Conservation (phyloP, 2,113 vertebrate genomes). For the Ardeotis arabs region DNA sequence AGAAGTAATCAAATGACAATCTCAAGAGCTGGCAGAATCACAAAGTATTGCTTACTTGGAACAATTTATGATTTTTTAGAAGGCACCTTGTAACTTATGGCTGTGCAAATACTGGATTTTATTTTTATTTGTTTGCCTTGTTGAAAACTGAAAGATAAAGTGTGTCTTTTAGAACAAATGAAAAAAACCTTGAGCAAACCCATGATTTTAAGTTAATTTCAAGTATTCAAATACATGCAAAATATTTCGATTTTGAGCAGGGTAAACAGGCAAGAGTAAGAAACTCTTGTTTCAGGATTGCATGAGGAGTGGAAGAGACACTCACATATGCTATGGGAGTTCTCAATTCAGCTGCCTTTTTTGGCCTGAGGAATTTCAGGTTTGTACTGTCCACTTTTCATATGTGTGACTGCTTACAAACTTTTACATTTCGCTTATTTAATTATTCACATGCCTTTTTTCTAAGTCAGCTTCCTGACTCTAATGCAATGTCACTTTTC, state of each 20-base stretch:
- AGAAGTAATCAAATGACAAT: neutral
- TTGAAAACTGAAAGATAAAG: neutral
- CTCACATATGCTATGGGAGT: neutral
- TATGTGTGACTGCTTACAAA: neutral
- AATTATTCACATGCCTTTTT: neutral
- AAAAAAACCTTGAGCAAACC: neutral
- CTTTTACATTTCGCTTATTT: neutral
- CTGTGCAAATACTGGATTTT: neutral
- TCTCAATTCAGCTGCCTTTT: neutral
- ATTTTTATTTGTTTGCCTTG: neutral
- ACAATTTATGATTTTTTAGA: neutral
- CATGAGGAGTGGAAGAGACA: neutral
- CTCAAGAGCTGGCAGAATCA: neutral
- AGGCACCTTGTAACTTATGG: neutral
- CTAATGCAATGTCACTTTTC: neutral
- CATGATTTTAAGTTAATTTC: neutral
- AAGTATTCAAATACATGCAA: neutral
- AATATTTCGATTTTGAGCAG: neutral
- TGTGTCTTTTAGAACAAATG: neutral
- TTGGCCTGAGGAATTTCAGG: neutral
- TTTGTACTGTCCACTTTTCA: neutral
- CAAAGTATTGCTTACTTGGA: neutral
- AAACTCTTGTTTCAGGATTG: neutral
- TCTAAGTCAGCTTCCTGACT: neutral
- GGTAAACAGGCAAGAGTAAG: neutral